Conservation (phyloP, 2,888 invertebrate species). For the Drosophila neotestacea region DNA sequence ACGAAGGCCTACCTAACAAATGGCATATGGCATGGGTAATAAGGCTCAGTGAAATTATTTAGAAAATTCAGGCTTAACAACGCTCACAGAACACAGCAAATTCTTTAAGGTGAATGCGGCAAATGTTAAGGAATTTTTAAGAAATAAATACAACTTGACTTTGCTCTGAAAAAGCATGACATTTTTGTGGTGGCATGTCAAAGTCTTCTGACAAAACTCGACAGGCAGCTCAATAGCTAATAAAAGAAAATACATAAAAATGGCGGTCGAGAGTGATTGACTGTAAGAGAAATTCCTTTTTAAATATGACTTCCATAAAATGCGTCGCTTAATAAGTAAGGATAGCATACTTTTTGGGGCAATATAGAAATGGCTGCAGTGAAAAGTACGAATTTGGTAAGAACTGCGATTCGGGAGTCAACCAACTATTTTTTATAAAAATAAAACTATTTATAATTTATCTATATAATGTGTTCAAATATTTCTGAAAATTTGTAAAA, state of each 20-base stretch:
- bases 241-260: constrained; percentile 2
- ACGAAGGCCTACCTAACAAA: constrained; percentile 32
- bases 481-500: too few species aligned
- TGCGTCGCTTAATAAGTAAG: too few species aligned
- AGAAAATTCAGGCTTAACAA: constrained; percentile 44
- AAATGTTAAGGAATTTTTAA: constrained; percentile 16
- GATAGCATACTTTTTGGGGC: too few species aligned
- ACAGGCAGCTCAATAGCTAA: constrained; percentile 4
- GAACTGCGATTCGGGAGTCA: too few species aligned
- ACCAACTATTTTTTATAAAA: too few species aligned
- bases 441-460: too few species aligned
- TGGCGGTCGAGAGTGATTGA: background rate
- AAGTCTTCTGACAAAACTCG: background rate
- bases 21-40: constrained; percentile 47
- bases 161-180: background rate
- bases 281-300: background rate
- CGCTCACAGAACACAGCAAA: background rate
- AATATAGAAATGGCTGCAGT: too few species aligned
- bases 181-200: background rate
- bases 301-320: too few species aligned
- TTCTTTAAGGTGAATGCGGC: constrained; percentile 4
- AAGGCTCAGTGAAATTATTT: constrained; percentile 66
- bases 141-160: constrained; percentile 3
- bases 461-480: too few species aligned
- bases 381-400: too few species aligned